phyloP scores from a whole-genome alignment of 2,113 vertebrate species.

The Rhea americana region DNA sequence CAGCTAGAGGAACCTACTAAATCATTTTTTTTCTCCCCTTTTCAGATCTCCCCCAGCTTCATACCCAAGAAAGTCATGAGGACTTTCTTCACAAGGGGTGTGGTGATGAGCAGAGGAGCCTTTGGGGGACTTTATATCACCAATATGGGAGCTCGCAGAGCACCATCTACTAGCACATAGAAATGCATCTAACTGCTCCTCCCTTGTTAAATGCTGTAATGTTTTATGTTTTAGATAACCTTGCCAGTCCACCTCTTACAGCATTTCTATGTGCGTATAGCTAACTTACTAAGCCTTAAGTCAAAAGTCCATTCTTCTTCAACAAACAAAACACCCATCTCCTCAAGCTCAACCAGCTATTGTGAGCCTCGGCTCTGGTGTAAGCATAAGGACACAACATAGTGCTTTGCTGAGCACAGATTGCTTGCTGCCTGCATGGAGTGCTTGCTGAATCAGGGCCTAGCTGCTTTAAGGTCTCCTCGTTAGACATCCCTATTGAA shows the following conservation, averaged over 20 bases:
- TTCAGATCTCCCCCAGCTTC: neutral
- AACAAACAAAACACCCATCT: neutral
- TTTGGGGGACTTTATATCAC: neutral
- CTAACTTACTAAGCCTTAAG: conserved; percentile 10
- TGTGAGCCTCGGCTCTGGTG: neutral
- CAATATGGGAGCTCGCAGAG: neutral
- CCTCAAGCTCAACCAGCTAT: neutral
- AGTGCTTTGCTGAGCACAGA: neutral
- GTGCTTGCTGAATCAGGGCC: conserved; percentile 4
- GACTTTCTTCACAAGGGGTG: neutral
- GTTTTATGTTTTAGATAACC: conserved; percentile 30
- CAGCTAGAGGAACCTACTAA: neutral
- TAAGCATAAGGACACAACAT: conserved; percentile 11
- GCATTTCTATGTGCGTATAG: neutral
- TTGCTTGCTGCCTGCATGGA: neutral
- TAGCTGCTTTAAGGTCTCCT: conserved; percentile 26
- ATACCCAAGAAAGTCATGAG: neutral
- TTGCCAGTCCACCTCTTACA: neutral
- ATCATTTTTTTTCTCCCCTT: neutral
- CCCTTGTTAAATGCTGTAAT: neutral
- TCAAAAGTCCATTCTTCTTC: neutral
- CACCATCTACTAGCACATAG: neutral
- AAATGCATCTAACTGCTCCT: neutral
- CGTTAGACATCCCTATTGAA: conserved; percentile 11
- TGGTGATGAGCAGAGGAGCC: neutral